Evolutionary conservation across 2,797 vertebrate species (phyloP).

Genomic region (Sebastes reedi): DNA sequence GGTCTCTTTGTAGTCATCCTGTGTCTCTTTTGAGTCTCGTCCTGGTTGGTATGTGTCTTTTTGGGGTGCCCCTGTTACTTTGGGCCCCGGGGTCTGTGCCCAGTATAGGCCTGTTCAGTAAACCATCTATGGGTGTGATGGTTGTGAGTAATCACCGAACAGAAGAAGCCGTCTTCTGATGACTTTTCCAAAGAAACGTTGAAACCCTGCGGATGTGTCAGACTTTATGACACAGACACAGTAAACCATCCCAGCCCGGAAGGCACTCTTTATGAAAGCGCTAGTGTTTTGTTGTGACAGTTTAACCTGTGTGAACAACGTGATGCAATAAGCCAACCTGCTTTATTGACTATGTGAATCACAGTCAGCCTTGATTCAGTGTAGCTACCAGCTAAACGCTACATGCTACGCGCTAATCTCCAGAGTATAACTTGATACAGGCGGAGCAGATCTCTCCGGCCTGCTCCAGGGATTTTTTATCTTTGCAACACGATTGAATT

Average conservation of each 20-base stretch:
- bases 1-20: neutral
- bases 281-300: constrained; percentile 57
- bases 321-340: constrained; percentile 67
- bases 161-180: neutral
- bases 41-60: neutral
- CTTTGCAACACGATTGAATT: constrained; percentile 94
- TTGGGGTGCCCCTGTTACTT: neutral
- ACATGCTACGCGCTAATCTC: constrained; percentile 82
- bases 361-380: constrained; percentile 64
- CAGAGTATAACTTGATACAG: constrained; percentile 84
- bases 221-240: constrained; percentile 31
- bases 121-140: neutral
- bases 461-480: constrained; percentile 87
- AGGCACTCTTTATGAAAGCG: constrained; percentile 40
- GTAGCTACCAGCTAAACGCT: constrained; percentile 68
- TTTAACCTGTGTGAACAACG: constrained; percentile 51
- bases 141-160: neutral
- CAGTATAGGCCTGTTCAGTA: neutral
- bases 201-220: constrained; percentile 6
- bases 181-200: neutral
- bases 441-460: constrained; percentile 85
- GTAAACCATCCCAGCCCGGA: constrained; percentile 2
- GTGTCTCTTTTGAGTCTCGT: neutral
- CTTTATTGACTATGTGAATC: constrained; percentile 78
- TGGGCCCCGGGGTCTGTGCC: too few species aligned